Evolutionary conservation across 2,113 vertebrate genomes (phyloP).

Genomic region (Chaetura pelagica): DNA sequence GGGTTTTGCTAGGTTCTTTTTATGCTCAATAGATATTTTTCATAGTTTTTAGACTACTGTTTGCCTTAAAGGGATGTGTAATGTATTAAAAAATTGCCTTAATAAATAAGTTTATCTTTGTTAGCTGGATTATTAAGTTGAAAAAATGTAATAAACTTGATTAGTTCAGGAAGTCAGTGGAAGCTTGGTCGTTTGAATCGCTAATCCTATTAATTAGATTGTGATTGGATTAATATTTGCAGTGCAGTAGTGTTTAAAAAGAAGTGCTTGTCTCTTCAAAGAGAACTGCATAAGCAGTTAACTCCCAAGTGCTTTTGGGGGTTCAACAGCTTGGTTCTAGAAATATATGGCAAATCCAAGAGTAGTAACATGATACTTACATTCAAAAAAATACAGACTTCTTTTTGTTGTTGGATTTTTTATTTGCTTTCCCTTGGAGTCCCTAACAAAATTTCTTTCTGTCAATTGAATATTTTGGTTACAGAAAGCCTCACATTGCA

Average conservation of each 20-base stretch:
- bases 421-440: background rate
- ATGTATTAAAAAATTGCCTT: slow-evolving; percentile 39
- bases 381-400: background rate
- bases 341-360: background rate
- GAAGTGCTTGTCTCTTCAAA: slow-evolving; percentile 10
- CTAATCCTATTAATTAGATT: slow-evolving; percentile 60
- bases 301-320: background rate
- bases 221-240: slow-evolving; percentile 52
- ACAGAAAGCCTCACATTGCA: background rate
- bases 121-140: slow-evolving; percentile 51
- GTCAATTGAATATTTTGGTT: background rate
- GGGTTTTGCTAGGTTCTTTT: background rate
- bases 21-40: background rate
- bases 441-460: background rate
- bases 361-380: background rate
- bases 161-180: slow-evolving; percentile 36
- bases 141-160: slow-evolving; percentile 51
- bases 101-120: slow-evolving; percentile 48
- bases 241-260: background rate
- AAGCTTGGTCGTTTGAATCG: slow-evolving; percentile 31
- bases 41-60: background rate
- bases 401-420: background rate
- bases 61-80: slow-evolving; percentile 20
- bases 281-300: background rate
- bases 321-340: background rate